A percentile compares a stretch with the other conserved stretches of the same genome.
Evolutionary conservation across 1,140 invertebrate species (phyloP).

Genomic region (Lerema accius): DNA sequence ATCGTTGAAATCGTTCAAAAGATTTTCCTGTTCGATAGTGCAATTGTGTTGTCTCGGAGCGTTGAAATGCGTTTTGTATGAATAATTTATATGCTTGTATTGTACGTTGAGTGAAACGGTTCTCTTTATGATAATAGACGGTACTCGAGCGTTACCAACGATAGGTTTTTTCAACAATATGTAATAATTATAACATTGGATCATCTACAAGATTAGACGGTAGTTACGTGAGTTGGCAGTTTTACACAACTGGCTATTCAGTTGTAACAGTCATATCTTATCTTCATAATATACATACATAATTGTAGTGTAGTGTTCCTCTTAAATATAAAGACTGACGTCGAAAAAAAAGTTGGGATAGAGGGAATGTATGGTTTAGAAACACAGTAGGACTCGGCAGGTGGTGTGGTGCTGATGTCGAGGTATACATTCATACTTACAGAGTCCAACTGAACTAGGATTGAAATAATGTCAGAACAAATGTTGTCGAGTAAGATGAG

Average conservation of each 20-base stretch:
- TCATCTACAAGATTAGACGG: conserved; percentile 17
- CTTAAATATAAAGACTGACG: too few relatives aligned
- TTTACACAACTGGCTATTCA: not conserved
- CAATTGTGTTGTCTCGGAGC: conserved; percentile 10
- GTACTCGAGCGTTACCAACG: conserved; percentile 13
- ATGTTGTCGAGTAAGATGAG: too few relatives aligned
- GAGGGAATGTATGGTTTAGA: too few relatives aligned
- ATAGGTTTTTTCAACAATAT: conserved; percentile 8
- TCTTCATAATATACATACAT: too few relatives aligned
- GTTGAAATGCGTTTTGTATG: conserved; percentile 28
- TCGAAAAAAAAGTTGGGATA: too few relatives aligned
- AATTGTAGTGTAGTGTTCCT: too few relatives aligned
- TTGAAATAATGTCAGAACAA: too few relatives aligned
- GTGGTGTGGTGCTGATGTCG: too few relatives aligned
- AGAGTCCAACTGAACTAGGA: too few relatives aligned
- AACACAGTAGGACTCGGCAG: too few relatives aligned
- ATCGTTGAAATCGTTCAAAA: conserved; percentile 3
- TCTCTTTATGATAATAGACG: conserved; percentile 21
- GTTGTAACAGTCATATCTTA: too few relatives aligned
- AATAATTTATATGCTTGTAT: conserved; percentile 22
- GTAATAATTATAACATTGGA: conserved; percentile 7
- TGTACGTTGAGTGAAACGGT: conserved; percentile 26
- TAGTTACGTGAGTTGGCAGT: not conserved
- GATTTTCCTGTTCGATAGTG: conserved; percentile 26
- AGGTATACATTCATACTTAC: too few relatives aligned